These are phyloP conservation scores for Leucophenga varia DNA, from an alignment of 1,140 invertebrate species.

Conservation along the genomic window DNA sequence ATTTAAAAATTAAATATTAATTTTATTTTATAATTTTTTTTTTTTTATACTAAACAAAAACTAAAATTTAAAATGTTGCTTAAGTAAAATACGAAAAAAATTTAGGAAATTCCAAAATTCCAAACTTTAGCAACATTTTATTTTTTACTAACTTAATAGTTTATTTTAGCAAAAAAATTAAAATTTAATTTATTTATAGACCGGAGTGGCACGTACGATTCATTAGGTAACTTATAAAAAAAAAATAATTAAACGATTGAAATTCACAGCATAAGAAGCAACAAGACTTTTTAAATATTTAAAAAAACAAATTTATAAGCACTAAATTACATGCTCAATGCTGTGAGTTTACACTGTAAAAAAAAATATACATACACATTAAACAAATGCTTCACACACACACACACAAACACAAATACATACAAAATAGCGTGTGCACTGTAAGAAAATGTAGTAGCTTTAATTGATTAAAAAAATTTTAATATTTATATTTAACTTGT, in stretches of 20 bases:
- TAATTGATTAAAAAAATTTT: no score
- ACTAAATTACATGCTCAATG: no score
- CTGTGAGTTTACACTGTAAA: no score
- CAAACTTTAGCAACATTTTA: constrained; percentile 9
- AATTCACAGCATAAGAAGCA: no score
- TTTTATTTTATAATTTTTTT: constrained; percentile 6
- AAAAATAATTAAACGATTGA: no score
- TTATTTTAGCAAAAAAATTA: constrained; percentile 23
- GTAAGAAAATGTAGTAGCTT: not conserved
- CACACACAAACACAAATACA: not conserved
- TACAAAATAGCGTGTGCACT: not conserved
- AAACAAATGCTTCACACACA: no score
- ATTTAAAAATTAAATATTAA: constrained; percentile 16
- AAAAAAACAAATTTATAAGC: no score
- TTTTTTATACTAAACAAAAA: constrained; percentile 17
- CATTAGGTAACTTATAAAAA: constrained; percentile 36
- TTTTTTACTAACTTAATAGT: constrained; percentile 17
- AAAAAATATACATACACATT: no score
- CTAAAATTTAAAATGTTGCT: constrained; percentile 5
- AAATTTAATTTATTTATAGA: constrained; percentile 44
- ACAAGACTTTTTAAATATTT: no score
- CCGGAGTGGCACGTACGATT: constrained; percentile 22
- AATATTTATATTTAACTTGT: no score
- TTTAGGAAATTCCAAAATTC: no score
- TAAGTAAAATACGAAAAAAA: constrained; percentile 2